A percentile compares a stretch with the other conserved stretches of the same genome.
Evolutionary conservation across 2,797 vertebrate genomes (phyloP).

Genomic region (Sphenopsis melanotis): DNA sequence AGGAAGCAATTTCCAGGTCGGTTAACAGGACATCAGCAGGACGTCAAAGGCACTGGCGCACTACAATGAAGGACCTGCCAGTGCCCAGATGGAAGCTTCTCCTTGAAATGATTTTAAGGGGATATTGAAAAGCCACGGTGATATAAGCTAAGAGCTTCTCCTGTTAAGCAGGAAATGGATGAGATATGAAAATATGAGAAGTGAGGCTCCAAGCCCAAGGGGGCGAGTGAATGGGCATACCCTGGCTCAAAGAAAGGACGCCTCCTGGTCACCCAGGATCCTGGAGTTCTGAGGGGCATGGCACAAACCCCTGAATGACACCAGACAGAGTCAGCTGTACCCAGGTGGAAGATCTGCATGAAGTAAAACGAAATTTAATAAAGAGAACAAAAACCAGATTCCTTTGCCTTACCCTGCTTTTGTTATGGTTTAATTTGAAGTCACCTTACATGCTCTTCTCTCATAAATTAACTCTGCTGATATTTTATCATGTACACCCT

Average conservation of each 20-base stretch:
- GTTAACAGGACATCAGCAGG: not conserved
- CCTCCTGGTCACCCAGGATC: rapidly evolving
- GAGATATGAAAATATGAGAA: not conserved
- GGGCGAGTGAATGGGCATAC: rapidly evolving
- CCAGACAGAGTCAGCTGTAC: not conserved
- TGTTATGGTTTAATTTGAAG: not conserved
- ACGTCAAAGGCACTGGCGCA: not conserved
- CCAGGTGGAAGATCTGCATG: not conserved
- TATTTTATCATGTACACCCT: not conserved
- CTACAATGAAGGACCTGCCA: not conserved
- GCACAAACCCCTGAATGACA: not conserved
- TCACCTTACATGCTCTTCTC: not conserved
- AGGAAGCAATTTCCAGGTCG: not conserved
- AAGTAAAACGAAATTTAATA: not conserved
- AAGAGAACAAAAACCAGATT: not conserved
- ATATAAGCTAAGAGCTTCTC: not conserved
- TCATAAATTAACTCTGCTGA: not conserved
- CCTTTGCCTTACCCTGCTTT: not conserved
- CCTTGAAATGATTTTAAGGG: not conserved
- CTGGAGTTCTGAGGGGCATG: no score
- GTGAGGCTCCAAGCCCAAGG: not conserved
- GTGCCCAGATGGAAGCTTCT: not conserved
- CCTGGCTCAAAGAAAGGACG: not conserved
- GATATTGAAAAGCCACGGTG: not conserved
- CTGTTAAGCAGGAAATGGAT: not conserved